Evolutionary conservation across 2,113 vertebrate genomes (phyloP), one percentile per base, ranked within the genome.

Genomic region (Serinus canaria): DNA sequence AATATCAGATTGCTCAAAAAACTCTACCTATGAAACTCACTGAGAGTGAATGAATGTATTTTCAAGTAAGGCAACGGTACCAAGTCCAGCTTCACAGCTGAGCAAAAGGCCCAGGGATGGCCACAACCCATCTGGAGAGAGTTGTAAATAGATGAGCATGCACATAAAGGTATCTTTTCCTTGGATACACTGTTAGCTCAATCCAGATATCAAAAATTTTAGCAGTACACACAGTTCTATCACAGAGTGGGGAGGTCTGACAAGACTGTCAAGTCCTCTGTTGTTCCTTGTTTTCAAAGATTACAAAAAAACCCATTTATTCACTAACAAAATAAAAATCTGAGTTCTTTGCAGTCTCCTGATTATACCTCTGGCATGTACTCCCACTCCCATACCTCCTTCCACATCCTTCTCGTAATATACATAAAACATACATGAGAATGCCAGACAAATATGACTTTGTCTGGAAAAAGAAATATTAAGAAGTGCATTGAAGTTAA

Each of bases 91-190:
- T 21, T 58, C 33, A 13, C 41, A 24, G 9, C 8, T 41, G 4
- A 83, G 17, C 13, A 55, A 90, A 72, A 5, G 27, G 35, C 47
- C 63, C 22, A 28, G 9, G 22, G 37, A 37, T 37, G 37, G 46
- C 28, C 33, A 58, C 28, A 77, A 46, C 3, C 9, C 31, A 37
- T 33, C 30, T 35, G 33, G 49, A 59, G 4, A 53, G 8, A 55
- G 14, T 0, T 2, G 23, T 30, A 75, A 85, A 50, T 0, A 46
- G 4, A 55, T 8, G 5, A 69, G 16, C 30, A 64, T 7, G 13
- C 30, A 80, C 5, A 23, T 0, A 37, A 55, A 77, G 47, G 3
- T 35, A 31, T 44, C 22, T 68, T 73, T 67, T 43, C 28, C n/a
- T 53, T 37, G 10, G 24, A 23, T 56, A 83, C 3, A 31, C 1